These are phyloP conservation scores for Periophthalmodon schlosseri DNA, from an alignment of 2,113 vertebrate genomes.

Conservation along the genomic window DNA sequence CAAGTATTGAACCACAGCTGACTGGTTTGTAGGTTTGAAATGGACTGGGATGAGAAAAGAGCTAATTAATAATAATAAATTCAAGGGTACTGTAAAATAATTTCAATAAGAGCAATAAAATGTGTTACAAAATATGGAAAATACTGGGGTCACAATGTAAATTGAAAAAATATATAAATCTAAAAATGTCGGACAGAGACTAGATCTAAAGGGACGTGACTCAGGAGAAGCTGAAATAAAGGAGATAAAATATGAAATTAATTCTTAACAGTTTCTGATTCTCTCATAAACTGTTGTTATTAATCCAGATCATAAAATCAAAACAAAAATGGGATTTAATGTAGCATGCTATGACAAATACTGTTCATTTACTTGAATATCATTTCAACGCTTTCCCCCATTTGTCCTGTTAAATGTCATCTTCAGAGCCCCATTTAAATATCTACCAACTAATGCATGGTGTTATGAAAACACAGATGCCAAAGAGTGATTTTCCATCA, in stretches of 20 bases:
- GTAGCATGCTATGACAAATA: constrained; percentile 4
- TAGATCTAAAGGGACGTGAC: too few relatives aligned
- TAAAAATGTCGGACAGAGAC: too few relatives aligned
- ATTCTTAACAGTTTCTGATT: background rate
- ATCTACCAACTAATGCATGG: constrained; percentile 35
- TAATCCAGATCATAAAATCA: too few relatives aligned
- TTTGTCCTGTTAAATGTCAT: background rate
- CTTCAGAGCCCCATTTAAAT: constrained; percentile 30
- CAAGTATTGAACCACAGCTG: background rate
- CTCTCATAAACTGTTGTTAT: background rate
- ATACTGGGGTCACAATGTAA: background rate
- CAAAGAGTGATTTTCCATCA: background rate
- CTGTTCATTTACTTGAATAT: background rate
- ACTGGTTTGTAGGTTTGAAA: background rate
- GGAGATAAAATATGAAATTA: background rate
- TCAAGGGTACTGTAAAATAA: background rate
- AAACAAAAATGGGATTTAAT: too few relatives aligned
- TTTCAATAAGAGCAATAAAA: background rate
- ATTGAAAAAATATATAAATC: too few relatives aligned
- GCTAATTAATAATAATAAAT: background rate
- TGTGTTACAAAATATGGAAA: background rate
- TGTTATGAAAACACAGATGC: constrained; percentile 25
- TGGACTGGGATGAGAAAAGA: background rate
- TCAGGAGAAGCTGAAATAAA: background rate
- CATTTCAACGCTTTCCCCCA: background rate